phyloP scores from a whole-genome alignment of 92 coral and sea anemone species.

The Phymanthus crucifer region DNA sequence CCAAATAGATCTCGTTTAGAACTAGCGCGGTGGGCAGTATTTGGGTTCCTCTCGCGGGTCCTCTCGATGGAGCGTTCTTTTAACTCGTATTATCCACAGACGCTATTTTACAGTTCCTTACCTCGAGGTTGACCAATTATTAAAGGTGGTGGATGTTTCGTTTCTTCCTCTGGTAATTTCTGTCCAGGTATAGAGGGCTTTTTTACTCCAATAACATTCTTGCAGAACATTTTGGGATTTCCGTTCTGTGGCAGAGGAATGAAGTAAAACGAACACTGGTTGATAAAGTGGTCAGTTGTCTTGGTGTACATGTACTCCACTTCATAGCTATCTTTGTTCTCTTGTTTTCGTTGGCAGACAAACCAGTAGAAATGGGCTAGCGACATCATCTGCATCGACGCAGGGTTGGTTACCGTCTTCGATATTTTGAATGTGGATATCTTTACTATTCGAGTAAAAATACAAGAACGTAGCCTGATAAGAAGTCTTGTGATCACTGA shows the following conservation, averaged over 20 bases:
- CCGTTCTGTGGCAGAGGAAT: constrained; percentile 32
- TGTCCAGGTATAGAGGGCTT: neutral
- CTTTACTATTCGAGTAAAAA: neutral
- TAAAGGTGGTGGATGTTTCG: neutral
- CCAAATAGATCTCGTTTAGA: no score
- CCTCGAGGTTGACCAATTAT: neutral
- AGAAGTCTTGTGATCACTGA: neutral
- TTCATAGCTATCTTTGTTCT: neutral
- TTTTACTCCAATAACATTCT: neutral
- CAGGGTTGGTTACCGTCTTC: neutral
- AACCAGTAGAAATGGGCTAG: neutral
- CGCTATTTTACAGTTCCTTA: neutral
- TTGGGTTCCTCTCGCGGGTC: no score
- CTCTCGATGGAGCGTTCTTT: no score
- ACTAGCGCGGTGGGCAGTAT: no score
- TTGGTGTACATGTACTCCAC: neutral
- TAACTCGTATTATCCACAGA: no score
- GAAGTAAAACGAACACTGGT: constrained; percentile 37
- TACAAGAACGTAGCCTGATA: no score
- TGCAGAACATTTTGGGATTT: constrained; percentile 35
- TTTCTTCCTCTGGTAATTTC: neutral
- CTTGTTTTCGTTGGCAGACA: neutral
- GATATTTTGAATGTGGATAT: neutral
- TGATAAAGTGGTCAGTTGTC: constrained; percentile 2
- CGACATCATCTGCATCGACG: constrained; percentile 2